Evolutionary conservation across 2,888 invertebrate species (phyloP).

Genomic region (Polylopha cassiicola): DNA sequence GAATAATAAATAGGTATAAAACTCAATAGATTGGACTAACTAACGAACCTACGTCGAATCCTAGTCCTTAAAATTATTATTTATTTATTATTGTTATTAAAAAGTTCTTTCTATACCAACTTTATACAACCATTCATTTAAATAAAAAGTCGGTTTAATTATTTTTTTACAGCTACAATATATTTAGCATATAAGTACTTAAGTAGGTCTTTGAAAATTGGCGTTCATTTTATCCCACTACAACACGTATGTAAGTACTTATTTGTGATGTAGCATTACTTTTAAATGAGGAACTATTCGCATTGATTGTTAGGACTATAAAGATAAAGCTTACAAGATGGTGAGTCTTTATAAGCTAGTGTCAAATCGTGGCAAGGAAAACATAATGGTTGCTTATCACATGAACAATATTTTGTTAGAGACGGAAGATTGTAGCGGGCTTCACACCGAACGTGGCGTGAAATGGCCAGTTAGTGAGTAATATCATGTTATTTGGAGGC

Average conservation of each 20-base stretch:
- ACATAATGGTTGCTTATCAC: conserved; percentile 32
- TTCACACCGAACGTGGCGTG: conserved; percentile 54
- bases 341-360: conserved; percentile 4
- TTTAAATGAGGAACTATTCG: neutral
- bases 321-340: conserved; percentile 6
- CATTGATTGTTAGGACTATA: conserved; percentile 1
- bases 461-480: conserved; percentile 74
- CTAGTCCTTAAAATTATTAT: too few relatives aligned
- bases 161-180: too few relatives aligned
- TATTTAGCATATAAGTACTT: too few relatives aligned
- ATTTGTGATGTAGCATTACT: neutral
- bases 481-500: conserved; percentile 70
- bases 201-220: too few relatives aligned
- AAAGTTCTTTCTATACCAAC: too few relatives aligned
- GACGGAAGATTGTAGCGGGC: conserved; percentile 36
- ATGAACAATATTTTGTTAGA: conserved; percentile 37
- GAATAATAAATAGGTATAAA: too few relatives aligned
- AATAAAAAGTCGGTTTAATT: too few relatives aligned
- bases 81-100: too few relatives aligned
- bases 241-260: neutral
- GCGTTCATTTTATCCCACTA: too few relatives aligned
- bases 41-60: too few relatives aligned
- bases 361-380: conserved; percentile 21
- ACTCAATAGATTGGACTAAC: too few relatives aligned
- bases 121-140: too few relatives aligned